Evolutionary conservation across 1,140 invertebrate species (phyloP), one percentile per base, ranked within the genome.

Genomic region (Araneus ventricosus): DNA sequence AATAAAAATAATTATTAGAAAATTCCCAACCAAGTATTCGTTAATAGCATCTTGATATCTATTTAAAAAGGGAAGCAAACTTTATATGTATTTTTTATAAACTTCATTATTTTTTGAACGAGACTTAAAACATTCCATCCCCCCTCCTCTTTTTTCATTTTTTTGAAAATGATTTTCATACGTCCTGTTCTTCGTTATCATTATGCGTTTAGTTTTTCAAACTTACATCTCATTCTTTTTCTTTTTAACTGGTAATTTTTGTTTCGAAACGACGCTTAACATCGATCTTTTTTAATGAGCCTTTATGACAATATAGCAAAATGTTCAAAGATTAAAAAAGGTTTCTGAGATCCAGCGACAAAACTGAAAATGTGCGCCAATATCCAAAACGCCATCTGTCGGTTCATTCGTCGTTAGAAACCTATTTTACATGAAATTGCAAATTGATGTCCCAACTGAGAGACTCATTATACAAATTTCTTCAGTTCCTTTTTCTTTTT

Each of bases 401-500:
- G 88, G 61, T 37, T 87, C 85, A 61, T 52, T 39, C 30, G 30
- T 59, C 88, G 88, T 90, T 59, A 24, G 27, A 80, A 80, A 20
- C 70, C 67, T 90, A 80, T 70, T 90, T 80, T 80, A 80, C 88
- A 90, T 90, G 70, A 90, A 90, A 90, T 80, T 90, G 88, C 67
- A 80, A 90, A 90, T 90, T 90, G 75, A 79, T 90, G 88, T 90
- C 88, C 34, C 88, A 57, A 17, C 75, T 17, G 67, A 80, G 34
- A 70, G 88, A 37, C 88, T 90, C 88, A 90, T 90, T 90, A 90
- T 90, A 90, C 88, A 90, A 90, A 80, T 90, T 90, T 90, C 75
- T 80, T 52, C 85, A 45, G 45, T 80, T 82, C 34, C 70, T 82
- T 88, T 30, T 75, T 75, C 70, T 75, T 70, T 59, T 57, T 79